Evolutionary conservation across 2,888 invertebrate species (phyloP).

Genomic region (Schizotus pectinicornis): DNA sequence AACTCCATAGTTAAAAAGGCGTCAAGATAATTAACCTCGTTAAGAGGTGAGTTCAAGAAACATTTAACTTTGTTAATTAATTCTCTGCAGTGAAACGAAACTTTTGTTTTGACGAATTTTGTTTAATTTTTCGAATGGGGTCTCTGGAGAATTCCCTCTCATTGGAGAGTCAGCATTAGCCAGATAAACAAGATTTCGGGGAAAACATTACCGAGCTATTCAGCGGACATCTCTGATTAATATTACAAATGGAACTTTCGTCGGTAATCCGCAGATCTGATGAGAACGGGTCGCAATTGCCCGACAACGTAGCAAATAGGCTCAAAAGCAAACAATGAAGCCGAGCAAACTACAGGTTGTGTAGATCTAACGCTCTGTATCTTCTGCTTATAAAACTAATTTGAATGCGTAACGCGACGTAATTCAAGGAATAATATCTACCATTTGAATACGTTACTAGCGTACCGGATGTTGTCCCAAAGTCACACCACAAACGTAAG

Average conservation of each 20-base stretch:
- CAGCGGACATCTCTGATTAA: no score
- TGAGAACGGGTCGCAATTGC: neutral
- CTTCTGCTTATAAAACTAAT: neutral
- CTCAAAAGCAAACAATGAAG: neutral
- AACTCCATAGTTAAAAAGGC: no score
- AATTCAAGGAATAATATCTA: neutral
- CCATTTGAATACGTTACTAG: slow-evolving; percentile 1
- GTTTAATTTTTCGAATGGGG: no score
- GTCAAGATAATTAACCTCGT: no score
- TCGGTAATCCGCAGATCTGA: neutral
- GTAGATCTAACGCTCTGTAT: neutral
- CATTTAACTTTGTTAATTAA: no score
- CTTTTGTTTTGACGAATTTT: no score
- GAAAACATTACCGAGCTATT: no score
- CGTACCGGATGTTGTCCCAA: slow-evolving; percentile 2
- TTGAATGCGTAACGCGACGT: slow-evolving; percentile 5
- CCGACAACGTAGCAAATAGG: no score
- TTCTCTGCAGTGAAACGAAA: no score
- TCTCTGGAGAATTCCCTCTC: neutral
- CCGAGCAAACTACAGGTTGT: neutral
- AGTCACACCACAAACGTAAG: neutral
- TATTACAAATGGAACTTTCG: neutral
- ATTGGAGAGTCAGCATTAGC: neutral
- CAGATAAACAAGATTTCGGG: neutral
- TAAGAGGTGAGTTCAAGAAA: no score